Conservation (phyloP, 2,797 vertebrate species). For the Saxicola maurus region DNA sequence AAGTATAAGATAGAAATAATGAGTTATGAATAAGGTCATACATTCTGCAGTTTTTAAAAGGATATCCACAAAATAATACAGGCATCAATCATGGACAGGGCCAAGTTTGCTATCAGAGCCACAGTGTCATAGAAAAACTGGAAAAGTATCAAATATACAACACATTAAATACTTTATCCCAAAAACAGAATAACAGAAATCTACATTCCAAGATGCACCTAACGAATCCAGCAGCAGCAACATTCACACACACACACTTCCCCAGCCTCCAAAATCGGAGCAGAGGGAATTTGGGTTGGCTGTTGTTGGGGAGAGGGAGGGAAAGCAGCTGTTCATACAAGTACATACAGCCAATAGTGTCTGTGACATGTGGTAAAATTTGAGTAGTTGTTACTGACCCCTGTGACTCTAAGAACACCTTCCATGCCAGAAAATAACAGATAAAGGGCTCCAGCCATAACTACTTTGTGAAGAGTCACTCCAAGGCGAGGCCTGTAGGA, state of each 20-base stretch:
- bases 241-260: neutral
- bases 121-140: constrained; percentile 86
- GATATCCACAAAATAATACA: constrained; percentile 99
- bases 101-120: constrained; percentile 85
- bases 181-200: neutral
- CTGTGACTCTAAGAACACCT: constrained; percentile 91
- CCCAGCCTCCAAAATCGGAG: neutral
- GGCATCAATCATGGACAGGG: constrained; percentile 90
- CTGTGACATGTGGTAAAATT: neutral
- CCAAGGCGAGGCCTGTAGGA: constrained; percentile 85
- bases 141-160: constrained; percentile 52
- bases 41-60: constrained; percentile 72
- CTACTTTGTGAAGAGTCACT: constrained; percentile 88
- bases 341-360: neutral
- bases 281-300: neutral
- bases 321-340: neutral
- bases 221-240: neutral
- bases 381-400: constrained; percentile 78
- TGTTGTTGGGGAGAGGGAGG: neutral
- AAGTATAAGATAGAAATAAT: neutral
- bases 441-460: constrained; percentile 88
- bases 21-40: neutral
- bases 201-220: neutral
- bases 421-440: constrained; percentile 93
- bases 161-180: constrained; percentile 19